Percentiles rank a stretch among this genome's conserved stretches.
Conservation (phyloP, 2,113 vertebrate genomes). For the Leiothrix lutea region DNA sequence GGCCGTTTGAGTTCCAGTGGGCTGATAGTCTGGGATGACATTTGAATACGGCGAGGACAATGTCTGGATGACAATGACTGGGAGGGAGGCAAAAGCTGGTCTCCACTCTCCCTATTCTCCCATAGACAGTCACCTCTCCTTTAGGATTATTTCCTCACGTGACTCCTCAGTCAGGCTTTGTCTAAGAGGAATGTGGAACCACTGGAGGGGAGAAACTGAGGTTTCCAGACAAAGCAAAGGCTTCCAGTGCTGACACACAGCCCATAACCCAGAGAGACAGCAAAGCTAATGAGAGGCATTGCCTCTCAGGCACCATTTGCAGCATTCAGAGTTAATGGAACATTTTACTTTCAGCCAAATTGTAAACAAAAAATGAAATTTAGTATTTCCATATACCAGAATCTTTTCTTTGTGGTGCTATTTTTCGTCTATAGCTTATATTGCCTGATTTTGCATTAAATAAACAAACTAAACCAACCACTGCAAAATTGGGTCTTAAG, state of each 20-base stretch:
- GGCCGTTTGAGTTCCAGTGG: constrained; percentile 68
- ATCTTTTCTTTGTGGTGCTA: constrained; percentile 11
- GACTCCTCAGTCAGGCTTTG: constrained; percentile 61
- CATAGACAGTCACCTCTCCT: constrained; percentile 45
- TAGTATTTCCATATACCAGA: neutral
- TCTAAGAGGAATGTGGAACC: constrained; percentile 57
- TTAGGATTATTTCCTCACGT: constrained; percentile 59
- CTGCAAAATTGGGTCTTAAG: neutral
- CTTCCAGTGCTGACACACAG: constrained; percentile 24
- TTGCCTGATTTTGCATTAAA: neutral
- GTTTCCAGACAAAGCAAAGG: constrained; percentile 57
- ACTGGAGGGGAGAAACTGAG: constrained; percentile 52
- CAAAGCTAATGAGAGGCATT: constrained; percentile 35
- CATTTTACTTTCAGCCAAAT: constrained; percentile 3
- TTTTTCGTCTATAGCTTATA: constrained; percentile 39
- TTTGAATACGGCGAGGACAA: constrained; percentile 73
- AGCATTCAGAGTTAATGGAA: neutral
- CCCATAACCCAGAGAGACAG: constrained; percentile 52
- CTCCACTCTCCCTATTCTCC: constrained; percentile 44
- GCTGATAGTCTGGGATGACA: constrained; percentile 71
- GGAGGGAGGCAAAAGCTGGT: constrained; percentile 46
- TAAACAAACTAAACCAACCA: neutral
- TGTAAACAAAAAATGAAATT: constrained; percentile 23
- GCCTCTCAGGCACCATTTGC: neutral
- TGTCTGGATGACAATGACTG: constrained; percentile 69